Evolutionary conservation across 2,113 vertebrate genomes (phyloP).

Genomic region (Tretioscincus oriximinensis): DNA sequence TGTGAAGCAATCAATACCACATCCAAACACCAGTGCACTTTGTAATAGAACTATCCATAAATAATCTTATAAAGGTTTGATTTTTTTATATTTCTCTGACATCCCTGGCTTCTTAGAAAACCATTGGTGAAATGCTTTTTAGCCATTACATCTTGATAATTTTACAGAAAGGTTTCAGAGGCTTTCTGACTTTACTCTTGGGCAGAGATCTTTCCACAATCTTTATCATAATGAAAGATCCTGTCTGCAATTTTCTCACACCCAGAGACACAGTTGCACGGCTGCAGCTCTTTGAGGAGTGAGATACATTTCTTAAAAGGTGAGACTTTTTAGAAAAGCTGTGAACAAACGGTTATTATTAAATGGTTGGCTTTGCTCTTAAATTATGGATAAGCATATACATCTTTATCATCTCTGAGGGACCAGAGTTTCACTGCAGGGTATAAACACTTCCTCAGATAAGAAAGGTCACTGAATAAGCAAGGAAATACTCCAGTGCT

Average conservation of each 20-base stretch:
- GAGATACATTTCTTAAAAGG: neutral
- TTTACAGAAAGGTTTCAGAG: neutral
- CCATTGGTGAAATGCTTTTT: neutral
- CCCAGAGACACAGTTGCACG: neutral
- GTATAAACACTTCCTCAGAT: conserved; percentile 15
- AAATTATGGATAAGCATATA: neutral
- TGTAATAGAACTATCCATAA: no score
- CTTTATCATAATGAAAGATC: neutral
- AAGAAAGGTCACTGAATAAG: conserved; percentile 14
- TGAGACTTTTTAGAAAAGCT: conserved; percentile 21
- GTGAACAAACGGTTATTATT: conserved; percentile 13
- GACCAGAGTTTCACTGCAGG: neutral
- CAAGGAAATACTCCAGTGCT: conserved; percentile 12
- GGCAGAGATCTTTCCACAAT: neutral
- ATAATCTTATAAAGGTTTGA: no score
- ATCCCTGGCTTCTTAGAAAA: neutral
- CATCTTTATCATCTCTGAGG: neutral
- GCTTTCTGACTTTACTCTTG: neutral
- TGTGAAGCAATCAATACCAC: no score
- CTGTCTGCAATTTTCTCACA: neutral
- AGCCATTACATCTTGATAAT: neutral
- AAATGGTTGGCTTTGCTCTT: conserved; percentile 1
- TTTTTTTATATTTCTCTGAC: neutral
- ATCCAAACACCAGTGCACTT: no score
- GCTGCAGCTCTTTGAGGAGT: neutral